Evolutionary conservation across 2,113 vertebrate genomes (phyloP).

Genomic region (Chloropsis hardwickii): DNA sequence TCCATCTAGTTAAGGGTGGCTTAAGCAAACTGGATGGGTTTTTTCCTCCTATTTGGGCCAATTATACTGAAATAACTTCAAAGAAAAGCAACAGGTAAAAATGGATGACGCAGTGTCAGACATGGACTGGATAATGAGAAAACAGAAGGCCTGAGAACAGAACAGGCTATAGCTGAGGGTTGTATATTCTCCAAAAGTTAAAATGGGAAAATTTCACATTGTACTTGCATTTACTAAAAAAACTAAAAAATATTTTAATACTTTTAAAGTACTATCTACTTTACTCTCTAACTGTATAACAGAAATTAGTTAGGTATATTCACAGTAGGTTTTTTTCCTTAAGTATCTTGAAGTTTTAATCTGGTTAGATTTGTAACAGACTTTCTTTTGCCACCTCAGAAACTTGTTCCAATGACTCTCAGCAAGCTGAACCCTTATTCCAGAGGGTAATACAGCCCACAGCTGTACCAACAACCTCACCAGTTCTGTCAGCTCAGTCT

Average conservation of each 20-base stretch:
- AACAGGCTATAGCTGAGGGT: background rate
- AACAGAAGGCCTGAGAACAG: background rate
- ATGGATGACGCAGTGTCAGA: background rate
- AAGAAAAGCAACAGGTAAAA: background rate
- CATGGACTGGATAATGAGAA: background rate
- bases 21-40: background rate
- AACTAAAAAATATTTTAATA: background rate
- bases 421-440: constrained; percentile 79
- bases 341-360: background rate
- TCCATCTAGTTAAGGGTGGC: background rate
- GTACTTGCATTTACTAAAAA: background rate
- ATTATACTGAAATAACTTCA: background rate
- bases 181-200: background rate
- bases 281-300: background rate
- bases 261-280: background rate
- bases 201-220: background rate
- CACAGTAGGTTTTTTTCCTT: background rate
- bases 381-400: constrained; percentile 34
- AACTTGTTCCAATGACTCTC: constrained; percentile 23
- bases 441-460: constrained; percentile 76
- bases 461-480: constrained; percentile 70
- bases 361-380: background rate
- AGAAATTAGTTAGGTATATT: background rate
- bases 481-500: constrained; percentile 81
- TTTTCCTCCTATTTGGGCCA: rapidly evolving